phyloP scores from a whole-genome alignment of 2,113 vertebrate species.

The Rhea pennata region DNA sequence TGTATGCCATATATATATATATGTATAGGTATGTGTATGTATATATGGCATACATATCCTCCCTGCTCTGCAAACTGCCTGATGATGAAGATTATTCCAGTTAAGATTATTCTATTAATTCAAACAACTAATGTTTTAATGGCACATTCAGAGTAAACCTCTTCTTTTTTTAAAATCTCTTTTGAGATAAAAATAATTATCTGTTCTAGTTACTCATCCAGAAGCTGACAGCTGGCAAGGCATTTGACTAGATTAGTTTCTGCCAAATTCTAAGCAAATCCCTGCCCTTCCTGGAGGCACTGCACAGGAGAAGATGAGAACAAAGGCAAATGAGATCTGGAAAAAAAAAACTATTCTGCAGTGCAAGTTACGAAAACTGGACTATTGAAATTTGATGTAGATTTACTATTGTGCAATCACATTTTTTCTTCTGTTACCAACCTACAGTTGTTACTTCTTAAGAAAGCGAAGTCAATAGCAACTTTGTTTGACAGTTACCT shows the following conservation, averaged over 20 bases:
- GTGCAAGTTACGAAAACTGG: not conserved
- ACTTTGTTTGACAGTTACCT: not conserved
- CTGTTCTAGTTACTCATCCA: not conserved
- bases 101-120: not conserved
- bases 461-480: not conserved
- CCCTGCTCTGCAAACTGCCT: not conserved
- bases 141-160: not conserved
- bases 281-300: not conserved
- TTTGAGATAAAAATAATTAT: not conserved
- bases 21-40: too few relatives aligned
- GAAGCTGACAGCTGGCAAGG: not conserved
- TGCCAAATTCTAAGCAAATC: not conserved
- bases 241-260: not conserved
- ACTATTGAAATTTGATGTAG: not conserved
- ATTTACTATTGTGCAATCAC: not conserved
- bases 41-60: accelerated
- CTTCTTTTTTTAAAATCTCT: not conserved
- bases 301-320: not conserved
- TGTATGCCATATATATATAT: too few relatives aligned
- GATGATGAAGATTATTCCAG: not conserved
- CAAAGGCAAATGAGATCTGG: not conserved
- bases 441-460: not conserved
- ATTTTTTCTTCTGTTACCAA: not conserved
- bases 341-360: not conserved
- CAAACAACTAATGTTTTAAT: not conserved